Base-by-base conservation (phyloP, 1,140 invertebrate genomes). In the Cydia strobilella region DNA sequence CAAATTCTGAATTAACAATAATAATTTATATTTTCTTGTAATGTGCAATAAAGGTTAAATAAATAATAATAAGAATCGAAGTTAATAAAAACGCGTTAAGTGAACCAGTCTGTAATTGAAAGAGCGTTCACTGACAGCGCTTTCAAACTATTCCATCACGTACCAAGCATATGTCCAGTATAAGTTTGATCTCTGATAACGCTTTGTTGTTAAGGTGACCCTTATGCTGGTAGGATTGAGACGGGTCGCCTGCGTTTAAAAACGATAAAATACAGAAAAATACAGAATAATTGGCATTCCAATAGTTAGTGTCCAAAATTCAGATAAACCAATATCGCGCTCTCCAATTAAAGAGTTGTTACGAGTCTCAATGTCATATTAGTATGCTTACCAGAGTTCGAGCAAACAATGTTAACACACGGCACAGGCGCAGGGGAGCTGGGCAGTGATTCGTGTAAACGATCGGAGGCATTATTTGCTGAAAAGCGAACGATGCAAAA, bases 361-460 rank as follows among this genome's bases (percentile, higher is more conserved):
- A 31, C 3, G 31, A 5, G 9, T 42, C 48, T 51, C 48, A 51
- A 51, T 10, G 39, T 42, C 48, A 51, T 51, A 51, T n/a, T 54
- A 54, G 12, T 54, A 18, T 54, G 7, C 12, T 54, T 5, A 18
- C 15, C 9, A 2, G 45, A 12, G 42, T 13, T n/a, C n/a, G 4
- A n/a, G 48, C 48, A 18, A 51, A 7, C 48, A 51, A 51, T n/a
- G 48, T 13, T 10, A 51, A 59, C 20, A 59, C 54, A 23, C 54
- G 54, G 18, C 6, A 20, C 51, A 15, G 45, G 15, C 54, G 20
- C 63, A 66, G 80, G 80, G 82, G 82, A 72, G 77, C 73, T 75
- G 77, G 69, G 83, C 86, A 88, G 82, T 88, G 86, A 88, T 82
- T 88, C 84, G 84, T 87, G 81, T 83, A 85, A 88, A 79, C 83